Percentiles rank a stretch among this genome's conserved stretches.
Conservation (phyloP, 2,888 invertebrate species). For the Himalopsyche kuldschensis region DNA sequence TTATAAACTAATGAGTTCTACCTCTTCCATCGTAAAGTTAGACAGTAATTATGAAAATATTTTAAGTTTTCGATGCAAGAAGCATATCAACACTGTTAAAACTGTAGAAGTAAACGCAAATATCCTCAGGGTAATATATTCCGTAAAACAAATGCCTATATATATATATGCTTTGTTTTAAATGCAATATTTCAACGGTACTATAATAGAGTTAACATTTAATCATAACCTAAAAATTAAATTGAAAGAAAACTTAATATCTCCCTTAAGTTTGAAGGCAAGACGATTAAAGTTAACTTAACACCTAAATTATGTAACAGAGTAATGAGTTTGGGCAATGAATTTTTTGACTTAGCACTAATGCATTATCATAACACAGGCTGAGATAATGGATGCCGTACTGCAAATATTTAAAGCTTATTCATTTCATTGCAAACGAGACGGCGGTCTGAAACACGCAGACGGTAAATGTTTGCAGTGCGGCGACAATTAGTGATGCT, state of each 20-base stretch:
- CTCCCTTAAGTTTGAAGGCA: not conserved
- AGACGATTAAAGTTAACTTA: not conserved
- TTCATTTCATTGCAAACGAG: too few species aligned
- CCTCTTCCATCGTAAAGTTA: not conserved
- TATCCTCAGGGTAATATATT: not conserved
- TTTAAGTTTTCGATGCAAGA: not conserved
- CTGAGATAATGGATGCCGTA: not conserved
- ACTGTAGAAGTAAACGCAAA: not conserved
- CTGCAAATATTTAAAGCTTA: not conserved
- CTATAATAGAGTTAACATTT: not conserved
- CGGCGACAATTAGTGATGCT: not conserved
- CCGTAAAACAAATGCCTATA: not conserved
- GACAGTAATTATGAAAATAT: not conserved
- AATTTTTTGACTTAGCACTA: not conserved
- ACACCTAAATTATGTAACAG: not conserved
- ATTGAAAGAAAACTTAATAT: not conserved
- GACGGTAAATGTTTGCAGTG: not conserved
- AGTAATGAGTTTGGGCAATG: not conserved
- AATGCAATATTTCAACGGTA: not conserved
- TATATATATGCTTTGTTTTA: too few species aligned
- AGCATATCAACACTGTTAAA: not conserved
- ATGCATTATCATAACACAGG: slow-evolving; percentile 1
- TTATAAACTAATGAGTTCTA: slow-evolving; percentile 12
- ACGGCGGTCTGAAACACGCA: not conserved
- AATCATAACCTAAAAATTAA: not conserved